These are phyloP conservation scores for Myocastor coypus DNA, from an alignment of 2,113 vertebrate species.

Conservation along the genomic window DNA sequence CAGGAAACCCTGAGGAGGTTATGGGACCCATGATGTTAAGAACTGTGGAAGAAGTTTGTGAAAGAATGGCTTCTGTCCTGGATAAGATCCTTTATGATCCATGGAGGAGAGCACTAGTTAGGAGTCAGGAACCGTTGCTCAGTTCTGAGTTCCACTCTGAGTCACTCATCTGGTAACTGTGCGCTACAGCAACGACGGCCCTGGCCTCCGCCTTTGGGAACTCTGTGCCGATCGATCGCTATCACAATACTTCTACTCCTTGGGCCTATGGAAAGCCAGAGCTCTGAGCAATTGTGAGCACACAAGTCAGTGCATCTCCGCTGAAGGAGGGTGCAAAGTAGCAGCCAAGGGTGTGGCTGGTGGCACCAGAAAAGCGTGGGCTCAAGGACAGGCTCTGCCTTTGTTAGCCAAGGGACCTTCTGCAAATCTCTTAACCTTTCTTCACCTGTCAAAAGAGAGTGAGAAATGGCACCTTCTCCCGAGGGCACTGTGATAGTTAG, in stretches of 20 bases:
- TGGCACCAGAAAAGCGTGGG: neutral
- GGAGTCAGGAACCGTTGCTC: neutral
- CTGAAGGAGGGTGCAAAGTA: neutral
- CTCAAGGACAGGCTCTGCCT: neutral
- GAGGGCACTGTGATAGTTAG: neutral
- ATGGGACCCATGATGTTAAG: neutral
- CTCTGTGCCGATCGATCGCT: neutral
- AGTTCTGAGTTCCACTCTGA: neutral
- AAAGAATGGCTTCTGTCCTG: neutral
- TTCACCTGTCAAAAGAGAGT: slow-evolving; percentile 9
- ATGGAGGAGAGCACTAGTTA: neutral
- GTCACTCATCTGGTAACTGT: neutral
- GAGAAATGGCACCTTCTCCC: neutral
- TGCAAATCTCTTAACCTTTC: neutral
- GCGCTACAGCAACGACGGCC: neutral
- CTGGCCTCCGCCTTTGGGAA: neutral
- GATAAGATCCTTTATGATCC: neutral
- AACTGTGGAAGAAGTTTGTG: neutral
- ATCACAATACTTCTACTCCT: neutral
- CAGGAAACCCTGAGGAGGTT: neutral
- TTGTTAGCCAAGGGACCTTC: neutral
- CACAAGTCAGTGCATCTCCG: neutral
- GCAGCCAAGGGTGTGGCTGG: neutral
- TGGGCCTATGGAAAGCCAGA: neutral
- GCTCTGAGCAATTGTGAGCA: neutral